These are phyloP conservation scores for Ceratoteleas bidentatus DNA, from an alignment of 1,140 invertebrate species.

Conservation along the genomic window DNA sequence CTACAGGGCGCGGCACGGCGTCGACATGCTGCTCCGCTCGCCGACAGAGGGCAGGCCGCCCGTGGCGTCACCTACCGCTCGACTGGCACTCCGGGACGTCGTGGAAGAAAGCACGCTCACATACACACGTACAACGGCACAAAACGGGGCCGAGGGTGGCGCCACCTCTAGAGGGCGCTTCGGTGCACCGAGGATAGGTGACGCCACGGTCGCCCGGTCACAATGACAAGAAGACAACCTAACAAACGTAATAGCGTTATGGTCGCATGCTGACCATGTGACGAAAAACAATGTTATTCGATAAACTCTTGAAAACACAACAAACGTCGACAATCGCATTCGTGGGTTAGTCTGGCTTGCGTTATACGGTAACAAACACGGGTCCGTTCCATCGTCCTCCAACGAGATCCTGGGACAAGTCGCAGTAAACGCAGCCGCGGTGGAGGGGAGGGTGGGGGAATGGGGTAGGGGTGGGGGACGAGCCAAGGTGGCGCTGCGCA, in stretches of 20 bases:
- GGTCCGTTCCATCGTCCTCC: slow-evolving; percentile 63
- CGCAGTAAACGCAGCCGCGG: neutral
- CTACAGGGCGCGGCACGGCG: neutral
- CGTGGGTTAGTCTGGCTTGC: slow-evolving; percentile 75
- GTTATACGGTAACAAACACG: slow-evolving; percentile 69
- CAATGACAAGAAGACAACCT: slow-evolving; percentile 47
- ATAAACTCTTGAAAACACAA: slow-evolving; percentile 80
- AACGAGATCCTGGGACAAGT: slow-evolving; percentile 42
- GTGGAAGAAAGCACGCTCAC: neutral
- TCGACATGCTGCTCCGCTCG: too few species aligned
- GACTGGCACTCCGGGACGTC: too few species aligned
- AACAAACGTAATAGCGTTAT: slow-evolving; percentile 70
- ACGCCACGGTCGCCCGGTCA: slow-evolving; percentile 10
- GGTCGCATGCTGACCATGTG: slow-evolving; percentile 78
- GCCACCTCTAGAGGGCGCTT: too few species aligned
- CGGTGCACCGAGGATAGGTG: too few species aligned
- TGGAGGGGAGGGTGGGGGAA: too few species aligned
- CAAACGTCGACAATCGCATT: slow-evolving; percentile 77
- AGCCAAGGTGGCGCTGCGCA: too few species aligned
- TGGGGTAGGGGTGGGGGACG: too few species aligned
- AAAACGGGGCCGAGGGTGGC: neutral
- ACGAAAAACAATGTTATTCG: slow-evolving; percentile 77
- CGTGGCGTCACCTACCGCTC: too few species aligned
- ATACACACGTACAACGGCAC: neutral
- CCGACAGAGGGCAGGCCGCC: too few species aligned